phyloP scores from a whole-genome alignment of 2,797 vertebrate genomes.

The Gastrophryne carolinensis region DNA sequence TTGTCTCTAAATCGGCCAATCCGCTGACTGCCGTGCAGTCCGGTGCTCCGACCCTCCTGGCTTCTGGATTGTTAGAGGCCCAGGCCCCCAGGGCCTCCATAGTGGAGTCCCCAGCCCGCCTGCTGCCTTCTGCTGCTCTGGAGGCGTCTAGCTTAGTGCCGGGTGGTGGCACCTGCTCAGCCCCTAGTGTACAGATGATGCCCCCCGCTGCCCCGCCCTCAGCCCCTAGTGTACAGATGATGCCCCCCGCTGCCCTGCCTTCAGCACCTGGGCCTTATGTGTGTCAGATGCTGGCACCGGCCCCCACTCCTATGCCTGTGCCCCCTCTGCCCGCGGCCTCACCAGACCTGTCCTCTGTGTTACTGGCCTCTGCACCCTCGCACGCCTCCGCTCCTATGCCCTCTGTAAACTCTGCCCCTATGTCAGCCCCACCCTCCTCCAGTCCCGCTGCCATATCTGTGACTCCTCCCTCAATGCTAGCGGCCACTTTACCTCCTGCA shows the following conservation, averaged over 20 bases:
- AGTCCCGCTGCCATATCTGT: not conserved
- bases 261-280: not conserved
- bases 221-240: not conserved
- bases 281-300: no score
- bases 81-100: not conserved
- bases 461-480: not conserved
- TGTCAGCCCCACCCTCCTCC: not conserved
- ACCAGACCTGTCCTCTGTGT: not conserved
- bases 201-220: not conserved
- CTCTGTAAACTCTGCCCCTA: not conserved
- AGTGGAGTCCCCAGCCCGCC: not conserved
- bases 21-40: not conserved
- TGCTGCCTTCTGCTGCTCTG: not conserved
- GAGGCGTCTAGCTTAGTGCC: not conserved
- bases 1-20: not conserved
- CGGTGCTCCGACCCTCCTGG: not conserved
- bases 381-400: not conserved
- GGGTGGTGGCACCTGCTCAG: no score
- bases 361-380: not conserved
- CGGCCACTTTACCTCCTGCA: constrained; percentile 22
- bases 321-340: not conserved
- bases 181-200: not conserved
- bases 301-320: not conserved
- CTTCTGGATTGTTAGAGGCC: not conserved
- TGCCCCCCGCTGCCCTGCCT: not conserved